Evolutionary conservation across 2,888 invertebrate species (phyloP).

Genomic region (Cactoblastis cactorum): DNA sequence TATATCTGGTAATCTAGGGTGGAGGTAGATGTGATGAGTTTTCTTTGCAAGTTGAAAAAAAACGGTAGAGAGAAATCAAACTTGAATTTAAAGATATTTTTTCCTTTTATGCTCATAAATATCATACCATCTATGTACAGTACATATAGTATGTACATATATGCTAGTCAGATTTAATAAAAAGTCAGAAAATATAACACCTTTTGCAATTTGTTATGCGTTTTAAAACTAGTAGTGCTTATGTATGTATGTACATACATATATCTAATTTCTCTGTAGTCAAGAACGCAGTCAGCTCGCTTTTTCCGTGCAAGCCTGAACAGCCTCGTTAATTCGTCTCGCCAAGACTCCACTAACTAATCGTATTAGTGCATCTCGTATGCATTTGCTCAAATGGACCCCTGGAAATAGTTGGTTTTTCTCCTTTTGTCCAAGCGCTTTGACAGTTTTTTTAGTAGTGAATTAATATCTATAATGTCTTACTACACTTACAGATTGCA

Average conservation of each 20-base stretch:
- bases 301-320: conserved; percentile 21
- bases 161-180: no score
- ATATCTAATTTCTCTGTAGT: background rate
- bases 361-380: conserved; percentile 16
- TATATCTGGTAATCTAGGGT: no score
- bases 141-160: no score
- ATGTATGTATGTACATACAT: no score
- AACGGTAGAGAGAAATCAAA: no score
- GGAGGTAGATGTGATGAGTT: background rate
- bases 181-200: no score
- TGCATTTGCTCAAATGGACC: conserved; percentile 16
- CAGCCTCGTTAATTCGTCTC: conserved; percentile 39
- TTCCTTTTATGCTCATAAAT: background rate
- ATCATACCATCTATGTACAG: no score
- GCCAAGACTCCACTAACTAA: conserved; percentile 31
- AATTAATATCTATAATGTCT: background rate
- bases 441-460: background rate
- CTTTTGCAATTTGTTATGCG: no score
- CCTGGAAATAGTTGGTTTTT: background rate
- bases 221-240: no score
- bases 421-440: background rate
- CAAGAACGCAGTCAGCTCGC: background rate
- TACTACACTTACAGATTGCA: no score
- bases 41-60: no score
- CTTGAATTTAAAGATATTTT: no score